phyloP scores from a whole-genome alignment of 2,797 vertebrate species.

The Sebastes diaconus region DNA sequence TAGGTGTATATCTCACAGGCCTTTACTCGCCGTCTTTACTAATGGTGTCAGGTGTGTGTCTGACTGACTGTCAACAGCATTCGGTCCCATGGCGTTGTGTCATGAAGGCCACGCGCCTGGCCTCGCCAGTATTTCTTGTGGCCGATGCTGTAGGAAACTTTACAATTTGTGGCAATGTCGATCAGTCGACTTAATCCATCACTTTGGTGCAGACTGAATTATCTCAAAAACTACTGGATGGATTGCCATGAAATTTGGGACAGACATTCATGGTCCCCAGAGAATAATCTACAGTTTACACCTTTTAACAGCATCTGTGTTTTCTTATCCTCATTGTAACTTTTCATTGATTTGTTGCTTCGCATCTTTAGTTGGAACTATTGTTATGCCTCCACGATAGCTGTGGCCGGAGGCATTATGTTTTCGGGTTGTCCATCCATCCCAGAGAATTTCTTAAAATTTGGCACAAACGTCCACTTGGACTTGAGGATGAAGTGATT shows the following conservation, averaged over 20 bases:
- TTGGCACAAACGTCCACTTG: too few species aligned
- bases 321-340: neutral
- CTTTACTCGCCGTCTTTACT: neutral
- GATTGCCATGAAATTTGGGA: neutral
- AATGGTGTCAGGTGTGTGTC: slow-evolving; percentile 9
- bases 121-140: neutral
- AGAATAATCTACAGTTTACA: neutral
- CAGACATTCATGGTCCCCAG: neutral
- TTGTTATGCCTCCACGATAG: neutral
- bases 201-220: neutral
- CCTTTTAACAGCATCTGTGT: neutral
- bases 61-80: neutral
- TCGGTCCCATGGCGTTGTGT: neutral
- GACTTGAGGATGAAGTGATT: too few species aligned
- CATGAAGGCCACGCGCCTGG: neutral
- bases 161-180: neutral
- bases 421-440: too few species aligned
- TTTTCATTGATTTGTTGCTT: neutral
- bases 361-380: neutral
- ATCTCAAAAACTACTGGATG: neutral
- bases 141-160: neutral
- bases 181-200: neutral
- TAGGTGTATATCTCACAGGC: neutral
- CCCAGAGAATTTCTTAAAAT: too few species aligned
- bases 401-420: too few species aligned